Base-by-base conservation (phyloP, 92 coral and sea anemone genomes). In the Epizoanthus ramosus region DNA sequence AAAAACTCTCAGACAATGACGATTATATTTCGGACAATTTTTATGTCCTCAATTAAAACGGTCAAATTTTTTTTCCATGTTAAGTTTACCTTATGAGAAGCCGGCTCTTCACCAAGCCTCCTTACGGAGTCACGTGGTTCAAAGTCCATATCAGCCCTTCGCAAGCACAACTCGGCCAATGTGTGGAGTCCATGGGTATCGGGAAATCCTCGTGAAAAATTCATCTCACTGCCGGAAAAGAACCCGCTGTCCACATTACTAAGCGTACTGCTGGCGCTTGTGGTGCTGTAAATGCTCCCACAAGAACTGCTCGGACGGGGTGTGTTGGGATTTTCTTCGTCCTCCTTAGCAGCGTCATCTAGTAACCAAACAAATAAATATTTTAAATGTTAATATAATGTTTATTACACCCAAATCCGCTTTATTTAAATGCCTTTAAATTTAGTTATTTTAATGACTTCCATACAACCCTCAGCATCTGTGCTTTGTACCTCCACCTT, bases 121-220 rank as follows among this genome's bases (percentile, higher is more conserved):
- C 57, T 74, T 4, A 41, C 52, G 6, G 64, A 28, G 37, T 24
- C 85, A 39, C 84, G 87, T 54, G 84, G 39, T 33, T 84, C 87
- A 17, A 57, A 75, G 57, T 93, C 91, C 83, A 88, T 88, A 74
- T 93, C 94, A 22, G 97, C 94, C 57, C 93, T 87, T n/a, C 94
- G 89, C 58, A 96, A 63, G 72, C 99, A 96, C 66, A 96, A 85
- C 74, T 96, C 99, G 5, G 99, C 99, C 60, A 96, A 87, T 15
- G 99, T 94, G 73, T 96, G 99, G 28, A 96, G 92, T n/a, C 98
- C 98, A 65, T 77, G 82, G 3, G 82, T 77, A 22, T 77, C 82
- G 71, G 82, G 82, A 61, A 60, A 77, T 0, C 82, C 82, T 12
- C 70, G 82, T 69, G 82, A 19, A 41, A 60, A 77, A 39, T 35